Base-by-base conservation (phyloP, 2,888 invertebrate species). In the Cheilosia urbana region DNA sequence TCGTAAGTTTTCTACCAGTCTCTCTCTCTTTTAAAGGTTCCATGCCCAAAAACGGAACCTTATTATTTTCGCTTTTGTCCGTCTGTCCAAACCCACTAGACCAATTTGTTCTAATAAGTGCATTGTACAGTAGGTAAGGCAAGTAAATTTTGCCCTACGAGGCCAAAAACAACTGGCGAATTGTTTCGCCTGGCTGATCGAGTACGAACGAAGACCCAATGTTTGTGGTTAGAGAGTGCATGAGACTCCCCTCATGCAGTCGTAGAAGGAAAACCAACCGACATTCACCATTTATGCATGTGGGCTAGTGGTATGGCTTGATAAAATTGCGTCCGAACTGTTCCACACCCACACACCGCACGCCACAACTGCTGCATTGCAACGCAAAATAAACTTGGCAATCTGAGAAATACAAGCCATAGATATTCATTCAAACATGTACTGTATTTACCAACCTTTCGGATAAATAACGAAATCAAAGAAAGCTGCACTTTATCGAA, bases 131-230 rank as follows among this genome's bases (percentile, higher is more conserved):
- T 69, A 27, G 27, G 27, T 27, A 27, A 77, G 45, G 71, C 55
- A 68, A 55, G 79, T 78, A 79, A 57, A 73, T 78, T 37, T 73
- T 73, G 62, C 62, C 58, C 55, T 49, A 83, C 55, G 72, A 78
- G 77, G 62, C 66, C 71, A 71, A 77, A 37, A 37, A 13, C 37
- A 37, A 76, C 82, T 77, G 30, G 47, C 19, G 55, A 49, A 49
- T 62, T 60, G 66, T 83, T 78, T 55, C 83, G 68, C 78, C 73
- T 78, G 83, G 73, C 27, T 83, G 62, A 57, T 78, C 65, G 72
- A 77, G 77, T 77, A 77, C 71, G 71, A 65, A 77, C 71, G 71
- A 65, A 65, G 71, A 37, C 63, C 66, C 66, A 72, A 57, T 24
- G 62, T 21, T 49, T 15, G 68, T 75, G 75, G 79, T 72, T 37